Conservation (phyloP, 2,888 invertebrate genomes). For the Sicus ferrugineus region DNA sequence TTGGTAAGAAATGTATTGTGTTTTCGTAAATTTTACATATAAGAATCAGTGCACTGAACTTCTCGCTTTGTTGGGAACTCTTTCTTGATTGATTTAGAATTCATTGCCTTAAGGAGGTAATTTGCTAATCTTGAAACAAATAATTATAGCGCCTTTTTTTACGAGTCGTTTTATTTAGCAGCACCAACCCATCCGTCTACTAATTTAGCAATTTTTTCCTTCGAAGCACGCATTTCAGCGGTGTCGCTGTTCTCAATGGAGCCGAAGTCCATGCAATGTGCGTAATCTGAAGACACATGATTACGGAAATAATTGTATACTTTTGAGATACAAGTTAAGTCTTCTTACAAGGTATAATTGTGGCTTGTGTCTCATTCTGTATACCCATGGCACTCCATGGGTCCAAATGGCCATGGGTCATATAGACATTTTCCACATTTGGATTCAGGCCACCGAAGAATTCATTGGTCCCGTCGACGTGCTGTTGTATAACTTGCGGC, state of each 20-base stretch:
- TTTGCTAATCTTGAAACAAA: no score
- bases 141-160: no score
- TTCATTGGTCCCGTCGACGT: slow-evolving; percentile 62
- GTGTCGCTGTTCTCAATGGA: slow-evolving; percentile 53
- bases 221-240: slow-evolving; percentile 54
- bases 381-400: slow-evolving; percentile 68
- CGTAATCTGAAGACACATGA: slow-evolving; percentile 27
- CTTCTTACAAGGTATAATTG: slow-evolving; percentile 48
- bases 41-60: no score
- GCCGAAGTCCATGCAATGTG: slow-evolving; percentile 57
- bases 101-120: no score
- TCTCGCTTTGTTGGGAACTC: no score
- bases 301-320: slow-evolving; percentile 33
- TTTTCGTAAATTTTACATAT: no score
- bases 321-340: neutral
- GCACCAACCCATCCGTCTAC: slow-evolving; percentile 54
- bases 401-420: slow-evolving; percentile 68
- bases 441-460: slow-evolving; percentile 66
- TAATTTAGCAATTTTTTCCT: slow-evolving; percentile 51
- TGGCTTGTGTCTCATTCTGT: slow-evolving; percentile 54
- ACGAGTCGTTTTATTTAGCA: slow-evolving; percentile 12
- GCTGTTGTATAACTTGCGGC: slow-evolving; percentile 44
- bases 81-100: no score
- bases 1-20: no score
- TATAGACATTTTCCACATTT: slow-evolving; percentile 65